Evolutionary conservation across 2,888 invertebrate species (phyloP).

Genomic region (Heliconius cydno): DNA sequence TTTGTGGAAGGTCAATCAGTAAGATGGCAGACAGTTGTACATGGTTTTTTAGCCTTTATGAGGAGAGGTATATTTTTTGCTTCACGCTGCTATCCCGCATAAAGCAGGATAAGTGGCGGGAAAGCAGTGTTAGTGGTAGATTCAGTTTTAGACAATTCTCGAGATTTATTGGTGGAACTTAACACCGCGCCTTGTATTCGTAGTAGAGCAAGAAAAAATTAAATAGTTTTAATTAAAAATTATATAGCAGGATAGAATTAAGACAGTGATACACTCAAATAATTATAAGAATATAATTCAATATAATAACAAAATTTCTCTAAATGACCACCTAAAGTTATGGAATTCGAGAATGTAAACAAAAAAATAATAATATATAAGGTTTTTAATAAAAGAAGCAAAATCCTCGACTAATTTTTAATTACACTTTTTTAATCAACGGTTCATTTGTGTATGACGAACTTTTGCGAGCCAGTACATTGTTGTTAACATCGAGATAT

Average conservation of each 20-base stretch:
- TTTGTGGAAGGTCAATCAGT: slow-evolving; percentile 5
- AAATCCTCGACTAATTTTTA: slow-evolving; percentile 3
- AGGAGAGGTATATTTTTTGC: background rate
- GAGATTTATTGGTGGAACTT: background rate
- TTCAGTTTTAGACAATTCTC: too few relatives aligned
- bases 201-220: background rate
- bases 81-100: background rate
- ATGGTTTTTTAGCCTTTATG: background rate
- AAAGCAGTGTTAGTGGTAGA: background rate
- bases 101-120: background rate
- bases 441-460: slow-evolving; percentile 1
- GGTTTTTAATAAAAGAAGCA: slow-evolving; percentile 6
- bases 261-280: too few relatives aligned
- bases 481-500: slow-evolving; percentile 2
- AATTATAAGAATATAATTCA: too few relatives aligned
- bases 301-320: too few relatives aligned
- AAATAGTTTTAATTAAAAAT: background rate
- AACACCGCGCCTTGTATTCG: background rate
- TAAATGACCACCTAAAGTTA: background rate
- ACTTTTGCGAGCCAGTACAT: background rate
- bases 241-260: too few relatives aligned
- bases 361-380: background rate
- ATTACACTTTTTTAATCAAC: slow-evolving; percentile 18
- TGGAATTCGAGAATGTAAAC: background rate
- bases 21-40: background rate